A percentile compares a stretch with the other conserved stretches of the same genome.
Conservation (phyloP, 2,113 vertebrate species). For the Gobius niger region DNA sequence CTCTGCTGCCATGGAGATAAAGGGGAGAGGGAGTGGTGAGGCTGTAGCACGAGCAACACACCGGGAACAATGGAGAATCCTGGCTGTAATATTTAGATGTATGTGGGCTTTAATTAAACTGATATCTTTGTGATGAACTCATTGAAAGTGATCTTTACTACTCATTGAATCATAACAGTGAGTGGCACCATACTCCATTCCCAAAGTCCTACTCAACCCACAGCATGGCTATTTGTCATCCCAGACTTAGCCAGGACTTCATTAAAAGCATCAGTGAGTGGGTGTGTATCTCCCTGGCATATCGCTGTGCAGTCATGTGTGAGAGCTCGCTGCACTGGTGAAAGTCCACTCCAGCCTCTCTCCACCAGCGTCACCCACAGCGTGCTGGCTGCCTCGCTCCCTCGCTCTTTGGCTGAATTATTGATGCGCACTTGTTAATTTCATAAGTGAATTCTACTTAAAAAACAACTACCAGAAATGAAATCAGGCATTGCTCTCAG, state of each 20-base stretch:
- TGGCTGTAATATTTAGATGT: slow-evolving; percentile 13
- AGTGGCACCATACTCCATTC: background rate
- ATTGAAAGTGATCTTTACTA: background rate
- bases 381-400: slow-evolving; percentile 25
- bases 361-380: slow-evolving; percentile 52
- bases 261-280: slow-evolving; percentile 50
- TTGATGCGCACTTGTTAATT: slow-evolving; percentile 4
- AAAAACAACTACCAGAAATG: too few relatives aligned
- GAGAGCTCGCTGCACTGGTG: slow-evolving; percentile 56
- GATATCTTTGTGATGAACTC: background rate
- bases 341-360: slow-evolving; percentile 49
- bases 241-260: slow-evolving; percentile 37
- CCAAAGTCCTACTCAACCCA: slow-evolving; percentile 8
- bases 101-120: background rate
- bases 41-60: slow-evolving; percentile 41
- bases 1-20: slow-evolving; percentile 72
- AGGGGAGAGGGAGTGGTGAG: slow-evolving; percentile 54
- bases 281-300: slow-evolving; percentile 38
- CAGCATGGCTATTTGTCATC: slow-evolving; percentile 32
- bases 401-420: slow-evolving; percentile 31
- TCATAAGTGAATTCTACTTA: background rate
- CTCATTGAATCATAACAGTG: background rate
- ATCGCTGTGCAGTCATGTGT: slow-evolving; percentile 48
- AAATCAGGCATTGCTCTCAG: too few relatives aligned
- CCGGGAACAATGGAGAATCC: slow-evolving; percentile 37